phyloP scores from a whole-genome alignment of 2,888 invertebrate species.

The Lithophane socia region DNA sequence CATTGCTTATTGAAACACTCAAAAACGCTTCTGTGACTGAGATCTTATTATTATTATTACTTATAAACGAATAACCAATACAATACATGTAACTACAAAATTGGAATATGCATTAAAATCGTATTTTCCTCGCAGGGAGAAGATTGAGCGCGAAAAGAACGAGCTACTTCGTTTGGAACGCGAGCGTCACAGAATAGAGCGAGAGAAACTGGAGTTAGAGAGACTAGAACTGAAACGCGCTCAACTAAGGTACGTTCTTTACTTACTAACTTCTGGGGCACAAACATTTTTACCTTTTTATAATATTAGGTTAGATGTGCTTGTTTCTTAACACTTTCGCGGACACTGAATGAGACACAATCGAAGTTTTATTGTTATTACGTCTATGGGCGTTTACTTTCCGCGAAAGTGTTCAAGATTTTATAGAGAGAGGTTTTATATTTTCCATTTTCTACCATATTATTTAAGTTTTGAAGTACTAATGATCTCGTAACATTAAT shows the following conservation, averaged over 20 bases:
- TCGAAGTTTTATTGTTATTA: no score
- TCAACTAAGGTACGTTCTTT: slow-evolving; percentile 91
- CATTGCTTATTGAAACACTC: no score
- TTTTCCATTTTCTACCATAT: not conserved
- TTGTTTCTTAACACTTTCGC: not conserved
- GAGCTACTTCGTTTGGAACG: slow-evolving; percentile 95
- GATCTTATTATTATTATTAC: no score
- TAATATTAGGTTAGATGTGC: not conserved
- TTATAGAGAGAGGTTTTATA: not conserved
- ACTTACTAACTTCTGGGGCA: not conserved
- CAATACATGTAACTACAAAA: no score
- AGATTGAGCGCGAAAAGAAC: slow-evolving; percentile 96
- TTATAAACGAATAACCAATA: no score
- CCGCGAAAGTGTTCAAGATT: no score
- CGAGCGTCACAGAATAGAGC: slow-evolving; percentile 94
- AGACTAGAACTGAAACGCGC: slow-evolving; percentile 96
- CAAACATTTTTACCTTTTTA: not conserved
- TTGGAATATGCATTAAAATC: not conserved
- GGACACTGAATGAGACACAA: no score
- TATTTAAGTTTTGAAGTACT: not conserved
- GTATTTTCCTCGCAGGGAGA: slow-evolving; percentile 89
- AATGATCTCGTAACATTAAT: not conserved
- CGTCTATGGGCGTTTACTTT: no score
- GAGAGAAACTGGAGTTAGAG: slow-evolving; percentile 94
- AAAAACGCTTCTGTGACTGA: no score